Evolutionary conservation across 2,113 vertebrate genomes (phyloP), one percentile per base, ranked within the genome.

Genomic region (Rhinolophus ferrumequinum): DNA sequence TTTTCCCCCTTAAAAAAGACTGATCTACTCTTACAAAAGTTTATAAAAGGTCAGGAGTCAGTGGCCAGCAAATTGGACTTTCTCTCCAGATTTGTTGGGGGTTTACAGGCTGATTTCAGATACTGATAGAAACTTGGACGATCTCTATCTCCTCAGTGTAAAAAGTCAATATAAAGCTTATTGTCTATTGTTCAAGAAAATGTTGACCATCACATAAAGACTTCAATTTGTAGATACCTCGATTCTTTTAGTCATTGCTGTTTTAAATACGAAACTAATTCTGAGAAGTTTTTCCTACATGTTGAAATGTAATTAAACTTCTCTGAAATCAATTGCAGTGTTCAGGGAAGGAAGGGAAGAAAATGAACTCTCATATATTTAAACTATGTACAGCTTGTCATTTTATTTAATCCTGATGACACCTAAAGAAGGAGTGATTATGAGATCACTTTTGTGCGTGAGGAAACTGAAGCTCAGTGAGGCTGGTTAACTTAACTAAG

Each of bases 1-100:
- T 28, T 26, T n/a, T 12, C 19, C 10, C 3, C 44, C 91, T 81
- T 88, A 73, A 54, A 56, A 94, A 94, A 90, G 86, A 91, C 47
- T 95, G 93, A 96, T 88, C 80, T 54, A 88, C 30, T 88, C 41
- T 90, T 80, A 81, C 35, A 88, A 95, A 92, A 94, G 66, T 83
- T 96, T 88, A 62, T 76, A 64, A 94, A 90, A 69, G 84, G 77
- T 90, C 92, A 93, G 73, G 75, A 95, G 56, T 93, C 24, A 52
- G 79, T 67, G 50, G 24, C 18, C 62, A 85, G 81, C 58, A 92
- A 89, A 64, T 16, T 80, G 73, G 22, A 88, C 38, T 85, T 96
- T 90, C 41, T 62, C 16, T 92, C 62, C 33, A 88, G n/a, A 81
- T 77, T 56, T 62, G 2, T 18, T 47, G 16, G 28, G 58, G 14